Evolutionary conservation across 2,888 invertebrate genomes (phyloP).

Genomic region (Deroplatys truncata): DNA sequence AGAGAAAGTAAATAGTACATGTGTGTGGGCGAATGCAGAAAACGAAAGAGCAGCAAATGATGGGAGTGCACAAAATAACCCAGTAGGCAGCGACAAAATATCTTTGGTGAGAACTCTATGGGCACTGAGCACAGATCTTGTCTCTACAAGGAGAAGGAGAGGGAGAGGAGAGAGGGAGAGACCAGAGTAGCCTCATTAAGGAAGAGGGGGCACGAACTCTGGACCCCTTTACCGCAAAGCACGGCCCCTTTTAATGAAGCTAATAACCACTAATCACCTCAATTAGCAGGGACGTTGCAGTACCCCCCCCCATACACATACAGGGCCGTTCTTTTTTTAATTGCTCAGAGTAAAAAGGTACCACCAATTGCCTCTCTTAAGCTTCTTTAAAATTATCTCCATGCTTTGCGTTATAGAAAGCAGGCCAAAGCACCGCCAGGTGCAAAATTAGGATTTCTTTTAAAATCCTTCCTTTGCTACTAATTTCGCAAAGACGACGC

Average conservation of each 20-base stretch:
- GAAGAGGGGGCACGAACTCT: background rate
- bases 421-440: background rate
- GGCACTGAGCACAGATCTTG: background rate
- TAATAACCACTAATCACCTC: background rate
- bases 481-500: background rate
- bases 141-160: background rate
- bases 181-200: background rate
- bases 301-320: background rate
- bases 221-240: background rate
- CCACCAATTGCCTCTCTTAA: background rate
- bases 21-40: too few species aligned
- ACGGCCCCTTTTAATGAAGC: background rate
- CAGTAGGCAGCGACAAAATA: background rate
- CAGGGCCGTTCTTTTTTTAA: background rate
- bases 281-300: background rate
- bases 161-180: too few species aligned
- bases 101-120: too few species aligned
- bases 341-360: background rate
- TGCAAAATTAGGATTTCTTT: background rate
- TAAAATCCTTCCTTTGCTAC: background rate
- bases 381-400: background rate
- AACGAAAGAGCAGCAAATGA: too few species aligned
- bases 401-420: background rate
- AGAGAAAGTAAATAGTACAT: too few species aligned
- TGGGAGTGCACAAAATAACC: background rate